Conservation (phyloP, 1,140 invertebrate genomes). For the Plectrocnemia conspersa region DNA sequence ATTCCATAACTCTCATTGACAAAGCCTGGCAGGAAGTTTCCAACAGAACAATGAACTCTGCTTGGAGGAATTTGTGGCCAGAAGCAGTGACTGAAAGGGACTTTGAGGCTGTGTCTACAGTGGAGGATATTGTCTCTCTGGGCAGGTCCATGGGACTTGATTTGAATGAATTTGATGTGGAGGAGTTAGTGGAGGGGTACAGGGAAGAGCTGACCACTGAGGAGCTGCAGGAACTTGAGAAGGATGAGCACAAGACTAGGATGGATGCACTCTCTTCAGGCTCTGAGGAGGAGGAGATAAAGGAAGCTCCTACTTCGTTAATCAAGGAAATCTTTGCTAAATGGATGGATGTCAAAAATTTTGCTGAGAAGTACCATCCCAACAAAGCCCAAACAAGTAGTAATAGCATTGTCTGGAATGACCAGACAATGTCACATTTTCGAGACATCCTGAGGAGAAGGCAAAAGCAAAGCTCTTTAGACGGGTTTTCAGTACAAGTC, state of each 20-base stretch:
- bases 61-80: constrained; percentile 32
- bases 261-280: constrained; percentile 10
- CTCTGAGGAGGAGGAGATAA: constrained; percentile 11
- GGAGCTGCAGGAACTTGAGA: constrained; percentile 13
- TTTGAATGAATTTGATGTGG: constrained; percentile 35
- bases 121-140: constrained; percentile 39
- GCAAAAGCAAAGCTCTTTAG: neutral
- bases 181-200: constrained; percentile 29
- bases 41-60: constrained; percentile 23
- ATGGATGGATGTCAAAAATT: constrained; percentile 28
- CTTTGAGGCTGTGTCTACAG: constrained; percentile 34
- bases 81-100: constrained; percentile 23
- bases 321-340: constrained; percentile 25
- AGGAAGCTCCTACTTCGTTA: constrained; percentile 14
- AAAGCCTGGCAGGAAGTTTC: constrained; percentile 32
- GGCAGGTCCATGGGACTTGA: constrained; percentile 36
- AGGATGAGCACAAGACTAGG: constrained; percentile 6
- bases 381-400: constrained; percentile 19
- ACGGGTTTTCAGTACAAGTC: neutral
- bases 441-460: constrained; percentile 1
- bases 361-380: constrained; percentile 26
- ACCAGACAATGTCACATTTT: neutral
- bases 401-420: neutral
- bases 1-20: constrained; percentile 38
- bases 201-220: constrained; percentile 32